Evolutionary conservation across 2,888 invertebrate genomes (phyloP).

Genomic region (Volucella inanis): DNA sequence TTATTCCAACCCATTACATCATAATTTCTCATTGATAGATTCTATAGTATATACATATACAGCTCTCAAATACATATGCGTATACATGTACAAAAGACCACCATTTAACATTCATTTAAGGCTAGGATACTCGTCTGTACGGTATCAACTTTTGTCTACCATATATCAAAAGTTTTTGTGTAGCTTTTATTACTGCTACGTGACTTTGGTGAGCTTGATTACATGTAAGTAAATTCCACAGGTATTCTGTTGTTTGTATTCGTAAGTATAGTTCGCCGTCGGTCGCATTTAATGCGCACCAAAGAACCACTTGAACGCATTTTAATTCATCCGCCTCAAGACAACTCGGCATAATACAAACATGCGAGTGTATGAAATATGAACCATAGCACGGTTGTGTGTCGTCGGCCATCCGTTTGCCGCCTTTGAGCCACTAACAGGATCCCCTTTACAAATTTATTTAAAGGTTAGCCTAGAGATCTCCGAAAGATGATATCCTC

Average conservation of each 20-base stretch:
- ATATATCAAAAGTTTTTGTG: slow-evolving; percentile 74
- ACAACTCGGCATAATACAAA: slow-evolving; percentile 17
- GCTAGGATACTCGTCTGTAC: slow-evolving; percentile 24
- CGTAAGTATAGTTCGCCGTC: slow-evolving; percentile 52
- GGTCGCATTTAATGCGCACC: slow-evolving; percentile 22
- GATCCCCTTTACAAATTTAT: too few species aligned
- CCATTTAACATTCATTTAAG: slow-evolving; percentile 41
- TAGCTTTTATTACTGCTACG: slow-evolving; percentile 73
- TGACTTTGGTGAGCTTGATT: slow-evolving; percentile 64
- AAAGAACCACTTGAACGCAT: slow-evolving; percentile 45
- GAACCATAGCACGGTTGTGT: slow-evolving; percentile 20
- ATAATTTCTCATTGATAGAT: too few species aligned
- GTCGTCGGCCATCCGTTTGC: not conserved
- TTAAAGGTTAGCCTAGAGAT: slow-evolving; percentile 28
- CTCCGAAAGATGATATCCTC: slow-evolving; percentile 47
- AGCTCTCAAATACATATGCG: too few species aligned
- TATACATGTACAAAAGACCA: slow-evolving; percentile 48
- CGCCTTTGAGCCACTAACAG: not conserved
- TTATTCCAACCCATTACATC: not conserved
- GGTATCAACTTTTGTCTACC: slow-evolving; percentile 66
- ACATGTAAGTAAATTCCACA: slow-evolving; percentile 33
- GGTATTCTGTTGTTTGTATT: not conserved
- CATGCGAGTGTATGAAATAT: slow-evolving; percentile 54
- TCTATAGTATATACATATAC: too few species aligned
- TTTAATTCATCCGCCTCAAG: slow-evolving; percentile 59